These are phyloP conservation scores for Zaprionus camerounensis DNA, from an alignment of 1,140 invertebrate species.

Conservation along the genomic window DNA sequence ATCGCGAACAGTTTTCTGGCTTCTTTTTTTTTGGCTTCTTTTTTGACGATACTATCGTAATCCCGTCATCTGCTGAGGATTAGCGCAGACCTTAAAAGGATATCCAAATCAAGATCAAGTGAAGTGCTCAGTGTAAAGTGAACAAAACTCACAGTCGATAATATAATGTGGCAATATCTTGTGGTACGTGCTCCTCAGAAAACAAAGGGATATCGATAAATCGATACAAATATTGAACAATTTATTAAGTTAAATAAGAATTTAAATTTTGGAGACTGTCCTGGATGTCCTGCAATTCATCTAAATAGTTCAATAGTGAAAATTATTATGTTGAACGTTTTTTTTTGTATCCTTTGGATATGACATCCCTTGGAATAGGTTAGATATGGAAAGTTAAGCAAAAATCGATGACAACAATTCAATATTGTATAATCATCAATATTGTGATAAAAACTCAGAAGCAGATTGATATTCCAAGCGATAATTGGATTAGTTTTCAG, in stretches of 20 bases:
- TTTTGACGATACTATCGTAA: neutral
- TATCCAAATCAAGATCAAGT: slow-evolving; percentile 13
- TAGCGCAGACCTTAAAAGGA: slow-evolving; percentile 14
- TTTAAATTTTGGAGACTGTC: too few relatives aligned
- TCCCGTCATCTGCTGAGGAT: slow-evolving; percentile 9
- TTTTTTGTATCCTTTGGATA: too few relatives aligned
- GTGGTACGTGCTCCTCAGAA: slow-evolving; percentile 54
- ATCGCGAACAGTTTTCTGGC: slow-evolving; percentile 9
- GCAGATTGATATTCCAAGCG: too few relatives aligned
- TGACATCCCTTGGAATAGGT: too few relatives aligned
- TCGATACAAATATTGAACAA: neutral
- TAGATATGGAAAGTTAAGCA: too few relatives aligned
- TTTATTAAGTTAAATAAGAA: neutral
- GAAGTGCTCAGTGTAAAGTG: slow-evolving; percentile 12
- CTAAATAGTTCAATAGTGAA: neutral
- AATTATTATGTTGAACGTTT: neutral
- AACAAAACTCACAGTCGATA: slow-evolving; percentile 1
- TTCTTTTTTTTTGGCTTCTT: slow-evolving; percentile 27
- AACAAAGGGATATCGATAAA: neutral
- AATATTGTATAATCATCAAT: too few relatives aligned
- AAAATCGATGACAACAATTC: too few relatives aligned
- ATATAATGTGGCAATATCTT: slow-evolving; percentile 63
- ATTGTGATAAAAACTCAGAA: too few relatives aligned
- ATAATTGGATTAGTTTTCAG: too few relatives aligned
- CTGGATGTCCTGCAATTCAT: neutral